A percentile compares a stretch with the other conserved stretches of the same genome.
Evolutionary conservation across 2,113 vertebrate genomes (phyloP).

Genomic region (Mellivora capensis): DNA sequence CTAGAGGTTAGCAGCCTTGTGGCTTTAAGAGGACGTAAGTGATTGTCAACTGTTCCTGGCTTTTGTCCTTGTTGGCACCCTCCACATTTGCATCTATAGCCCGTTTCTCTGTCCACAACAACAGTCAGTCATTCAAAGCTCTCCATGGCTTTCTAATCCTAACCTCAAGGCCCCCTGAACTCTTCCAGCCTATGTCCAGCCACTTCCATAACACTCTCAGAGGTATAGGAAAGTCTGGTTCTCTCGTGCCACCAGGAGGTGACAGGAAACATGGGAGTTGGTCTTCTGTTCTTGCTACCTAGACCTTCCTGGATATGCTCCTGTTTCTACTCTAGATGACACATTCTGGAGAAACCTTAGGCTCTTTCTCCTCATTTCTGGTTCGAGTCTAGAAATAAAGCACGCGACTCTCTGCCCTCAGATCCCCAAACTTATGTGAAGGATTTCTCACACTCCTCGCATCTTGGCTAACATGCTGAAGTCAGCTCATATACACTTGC

Average conservation of each 20-base stretch:
- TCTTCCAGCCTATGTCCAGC: neutral
- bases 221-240: neutral
- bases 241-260: neutral
- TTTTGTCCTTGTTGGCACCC: neutral
- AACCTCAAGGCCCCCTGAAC: neutral
- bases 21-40: neutral
- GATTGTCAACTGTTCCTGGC: neutral
- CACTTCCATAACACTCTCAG: neutral
- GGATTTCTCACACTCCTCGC: neutral
- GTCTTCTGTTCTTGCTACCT: neutral
- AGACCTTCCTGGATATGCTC: neutral
- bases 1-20: neutral
- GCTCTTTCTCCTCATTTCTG: slow-evolving; percentile 3
- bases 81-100: neutral
- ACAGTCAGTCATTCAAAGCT: neutral
- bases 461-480: neutral
- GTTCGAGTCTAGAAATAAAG: slow-evolving; percentile 17
- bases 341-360: neutral
- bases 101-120: neutral
- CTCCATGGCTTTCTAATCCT: neutral
- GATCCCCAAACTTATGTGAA: neutral
- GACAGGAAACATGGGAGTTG: neutral
- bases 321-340: slow-evolving; percentile 9
- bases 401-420: neutral
- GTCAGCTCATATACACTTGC: neutral